A percentile compares a stretch with the other conserved stretches of the same genome.
Conservation (phyloP, 2,888 invertebrate species). For the Ommatoiulus sabulosus region DNA sequence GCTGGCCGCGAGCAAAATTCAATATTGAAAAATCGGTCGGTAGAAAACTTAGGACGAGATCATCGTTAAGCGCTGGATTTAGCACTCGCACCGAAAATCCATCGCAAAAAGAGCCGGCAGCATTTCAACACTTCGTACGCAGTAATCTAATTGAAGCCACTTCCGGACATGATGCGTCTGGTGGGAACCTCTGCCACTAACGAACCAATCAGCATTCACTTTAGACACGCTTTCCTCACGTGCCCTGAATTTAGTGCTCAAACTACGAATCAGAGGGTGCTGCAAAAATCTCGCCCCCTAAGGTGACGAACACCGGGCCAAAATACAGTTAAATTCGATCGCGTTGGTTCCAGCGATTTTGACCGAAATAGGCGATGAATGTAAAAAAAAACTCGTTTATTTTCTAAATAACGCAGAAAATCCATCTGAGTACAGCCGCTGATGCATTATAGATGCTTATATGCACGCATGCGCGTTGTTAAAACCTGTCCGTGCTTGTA, state of each 20-base stretch:
- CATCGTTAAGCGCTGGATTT: neutral
- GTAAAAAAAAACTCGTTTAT: too few species aligned
- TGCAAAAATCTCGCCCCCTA: neutral
- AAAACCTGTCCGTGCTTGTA: too few species aligned
- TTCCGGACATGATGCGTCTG: slow-evolving; percentile 47
- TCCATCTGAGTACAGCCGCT: too few species aligned
- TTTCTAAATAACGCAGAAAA: too few species aligned
- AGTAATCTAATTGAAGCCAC: slow-evolving; percentile 39
- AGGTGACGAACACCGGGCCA: too few species aligned
- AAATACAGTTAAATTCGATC: too few species aligned
- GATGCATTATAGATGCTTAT: too few species aligned
- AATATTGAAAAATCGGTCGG: slow-evolving; percentile 26
- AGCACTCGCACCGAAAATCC: neutral
- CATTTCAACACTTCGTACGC: slow-evolving; percentile 28
- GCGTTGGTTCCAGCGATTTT: too few species aligned
- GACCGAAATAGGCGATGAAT: too few species aligned
- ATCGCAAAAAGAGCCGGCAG: neutral
- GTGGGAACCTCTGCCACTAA: slow-evolving; percentile 51
- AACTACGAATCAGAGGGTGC: neutral
- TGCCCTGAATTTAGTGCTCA: neutral
- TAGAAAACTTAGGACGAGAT: neutral
- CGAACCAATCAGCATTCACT: slow-evolving; percentile 50
- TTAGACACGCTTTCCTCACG: neutral
- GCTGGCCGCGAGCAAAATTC: neutral
- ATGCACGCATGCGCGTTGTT: too few species aligned